These are phyloP conservation scores for Ostrea denselamellosa DNA, from an alignment of 1,140 invertebrate genomes.

Conservation along the genomic window DNA sequence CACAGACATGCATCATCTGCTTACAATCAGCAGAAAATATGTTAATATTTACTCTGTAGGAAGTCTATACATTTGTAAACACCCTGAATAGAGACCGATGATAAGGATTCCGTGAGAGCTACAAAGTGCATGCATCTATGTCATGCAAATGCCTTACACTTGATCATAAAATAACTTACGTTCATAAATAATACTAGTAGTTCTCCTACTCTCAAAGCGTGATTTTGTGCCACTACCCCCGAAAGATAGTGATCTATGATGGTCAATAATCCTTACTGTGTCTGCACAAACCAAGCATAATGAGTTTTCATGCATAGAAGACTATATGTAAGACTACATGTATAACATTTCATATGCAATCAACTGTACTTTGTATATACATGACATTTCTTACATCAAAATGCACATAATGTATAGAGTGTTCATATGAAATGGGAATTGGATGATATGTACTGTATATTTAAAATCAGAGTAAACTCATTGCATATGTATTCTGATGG, in stretches of 20 bases:
- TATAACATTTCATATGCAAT: not conserved
- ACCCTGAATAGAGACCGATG: no score
- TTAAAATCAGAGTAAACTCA: not conserved
- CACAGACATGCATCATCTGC: not conserved
- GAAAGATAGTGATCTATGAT: not conserved
- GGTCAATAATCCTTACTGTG: not conserved
- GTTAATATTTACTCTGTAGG: no score
- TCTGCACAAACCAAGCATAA: slow-evolving; percentile 25
- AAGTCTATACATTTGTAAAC: no score
- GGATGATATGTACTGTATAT: not conserved
- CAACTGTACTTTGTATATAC: not conserved
- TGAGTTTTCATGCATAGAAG: slow-evolving; percentile 1
- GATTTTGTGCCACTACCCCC: not conserved
- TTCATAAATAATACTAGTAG: not conserved
- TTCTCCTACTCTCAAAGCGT: slow-evolving; percentile 17
- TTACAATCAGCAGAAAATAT: no score
- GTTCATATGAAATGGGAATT: not conserved
- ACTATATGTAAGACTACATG: not conserved
- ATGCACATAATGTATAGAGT: not conserved
- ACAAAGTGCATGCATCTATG: not conserved
- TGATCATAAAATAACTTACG: not conserved
- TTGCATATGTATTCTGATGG: not conserved
- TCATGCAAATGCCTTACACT: not conserved
- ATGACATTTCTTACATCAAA: not conserved
- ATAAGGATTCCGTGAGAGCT: not conserved